Percentiles rank a stretch among this genome's conserved stretches.
These are phyloP conservation scores for Drosophila quinaria DNA, from an alignment of 2,888 invertebrate species.

Conservation along the genomic window DNA sequence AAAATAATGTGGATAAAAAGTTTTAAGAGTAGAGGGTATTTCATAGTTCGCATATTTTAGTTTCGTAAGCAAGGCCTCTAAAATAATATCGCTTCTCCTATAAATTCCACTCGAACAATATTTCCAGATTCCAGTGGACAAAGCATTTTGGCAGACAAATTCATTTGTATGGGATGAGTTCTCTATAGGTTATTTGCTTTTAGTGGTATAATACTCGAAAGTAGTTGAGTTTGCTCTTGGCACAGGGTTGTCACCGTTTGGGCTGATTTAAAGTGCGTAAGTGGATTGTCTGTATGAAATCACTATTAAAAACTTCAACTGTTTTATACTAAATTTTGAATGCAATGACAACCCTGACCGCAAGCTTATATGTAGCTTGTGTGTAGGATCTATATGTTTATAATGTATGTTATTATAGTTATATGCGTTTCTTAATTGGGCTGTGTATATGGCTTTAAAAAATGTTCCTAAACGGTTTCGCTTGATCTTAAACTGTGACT, in stretches of 20 bases:
- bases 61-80: too few relatives aligned
- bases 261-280: slow-evolving; percentile 85
- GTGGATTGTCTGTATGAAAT: slow-evolving; percentile 4
- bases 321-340: not conserved
- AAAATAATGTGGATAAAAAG: too few relatives aligned
- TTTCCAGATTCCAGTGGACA: too few relatives aligned
- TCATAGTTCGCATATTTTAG: too few relatives aligned
- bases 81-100: too few relatives aligned
- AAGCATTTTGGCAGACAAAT: too few relatives aligned
- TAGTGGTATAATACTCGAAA: slow-evolving; percentile 58
- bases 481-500: slow-evolving; percentile 24
- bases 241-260: slow-evolving; percentile 15
- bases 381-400: slow-evolving; percentile 48
- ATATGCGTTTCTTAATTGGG: slow-evolving; percentile 39
- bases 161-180: too few relatives aligned
- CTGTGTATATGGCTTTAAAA: slow-evolving; percentile 65
- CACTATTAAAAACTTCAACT: not conserved
- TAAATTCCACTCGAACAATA: too few relatives aligned
- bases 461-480: slow-evolving; percentile 46
- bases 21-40: too few relatives aligned
- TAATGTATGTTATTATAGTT: slow-evolving; percentile 31
- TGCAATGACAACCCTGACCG: slow-evolving; percentile 32
- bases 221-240: slow-evolving; percentile 12
- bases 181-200: too few relatives aligned
- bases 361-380: slow-evolving; percentile 28